phyloP scores from a whole-genome alignment of 2,888 invertebrate species.

The Blastobasis lacticolella region DNA sequence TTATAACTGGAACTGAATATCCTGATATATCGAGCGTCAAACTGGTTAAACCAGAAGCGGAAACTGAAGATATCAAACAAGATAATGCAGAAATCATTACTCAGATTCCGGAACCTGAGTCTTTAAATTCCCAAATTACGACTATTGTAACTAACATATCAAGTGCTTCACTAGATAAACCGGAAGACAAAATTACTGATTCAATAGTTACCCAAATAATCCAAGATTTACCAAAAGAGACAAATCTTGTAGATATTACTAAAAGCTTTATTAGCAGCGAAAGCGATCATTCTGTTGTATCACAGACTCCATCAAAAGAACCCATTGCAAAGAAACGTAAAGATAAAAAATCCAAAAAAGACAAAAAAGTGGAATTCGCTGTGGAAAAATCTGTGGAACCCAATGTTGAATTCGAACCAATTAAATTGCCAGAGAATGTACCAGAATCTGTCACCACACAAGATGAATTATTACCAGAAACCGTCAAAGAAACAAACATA shows the following conservation, averaged over 20 bases:
- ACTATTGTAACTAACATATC: constrained; percentile 11
- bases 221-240: not conserved
- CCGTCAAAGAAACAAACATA: too few species aligned
- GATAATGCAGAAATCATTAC: not conserved
- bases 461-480: too few species aligned
- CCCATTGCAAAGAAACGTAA: not conserved
- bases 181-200: not conserved
- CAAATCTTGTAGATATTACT: constrained; percentile 8
- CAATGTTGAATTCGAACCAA: too few species aligned
- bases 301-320: constrained; percentile 1
- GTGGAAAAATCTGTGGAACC: too few species aligned
- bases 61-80: constrained; percentile 6
- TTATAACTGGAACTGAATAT: constrained; percentile 10
- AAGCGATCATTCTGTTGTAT: constrained; percentile 6
- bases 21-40: too few species aligned
- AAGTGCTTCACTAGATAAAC: not conserved
- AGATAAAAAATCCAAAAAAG: not conserved
- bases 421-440: too few species aligned
- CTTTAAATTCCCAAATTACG: not conserved
- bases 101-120: not conserved
- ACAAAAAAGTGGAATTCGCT: not conserved
- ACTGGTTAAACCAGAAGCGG: constrained; percentile 2
- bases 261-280: constrained; percentile 11
- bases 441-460: too few species aligned
- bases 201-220: not conserved